A percentile compares a stretch with the other conserved stretches of the same genome.
Conservation (phyloP, 2,113 vertebrate genomes). For the Aldabrachelys gigantea region DNA sequence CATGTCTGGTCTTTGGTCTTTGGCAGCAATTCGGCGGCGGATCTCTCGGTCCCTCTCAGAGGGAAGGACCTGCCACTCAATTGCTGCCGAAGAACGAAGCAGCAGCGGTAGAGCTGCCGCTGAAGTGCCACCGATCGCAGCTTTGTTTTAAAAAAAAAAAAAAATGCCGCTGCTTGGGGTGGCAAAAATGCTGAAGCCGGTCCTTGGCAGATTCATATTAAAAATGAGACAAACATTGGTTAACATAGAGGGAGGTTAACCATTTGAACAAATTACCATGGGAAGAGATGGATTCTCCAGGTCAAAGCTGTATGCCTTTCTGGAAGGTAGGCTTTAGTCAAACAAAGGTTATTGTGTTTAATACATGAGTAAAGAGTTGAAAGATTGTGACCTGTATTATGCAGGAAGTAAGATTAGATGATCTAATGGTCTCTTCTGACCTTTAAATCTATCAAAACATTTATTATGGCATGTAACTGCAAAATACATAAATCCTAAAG, state of each 20-base stretch:
- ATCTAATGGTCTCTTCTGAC: not conserved
- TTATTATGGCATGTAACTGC: not conserved
- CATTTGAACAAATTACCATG: not conserved
- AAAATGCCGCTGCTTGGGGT: too few species aligned
- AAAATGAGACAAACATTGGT: not conserved
- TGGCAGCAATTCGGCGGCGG: too few species aligned
- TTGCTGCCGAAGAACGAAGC: too few species aligned
- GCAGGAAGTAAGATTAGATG: not conserved
- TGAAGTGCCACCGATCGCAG: too few species aligned
- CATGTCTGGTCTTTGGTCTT: too few species aligned
- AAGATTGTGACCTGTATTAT: not conserved
- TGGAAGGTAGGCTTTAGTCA: not conserved
- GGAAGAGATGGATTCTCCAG: fast-evolving
- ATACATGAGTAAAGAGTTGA: not conserved
- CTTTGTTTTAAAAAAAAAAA: too few species aligned
- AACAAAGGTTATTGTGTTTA: not conserved
- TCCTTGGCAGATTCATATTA: not conserved
- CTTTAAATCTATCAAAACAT: not conserved
- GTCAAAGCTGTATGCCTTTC: not conserved
- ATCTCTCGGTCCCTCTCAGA: too few species aligned
- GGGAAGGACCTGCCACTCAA: too few species aligned
- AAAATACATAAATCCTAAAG: not conserved
- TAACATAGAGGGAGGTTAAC: not conserved
- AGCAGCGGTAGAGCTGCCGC: too few species aligned
- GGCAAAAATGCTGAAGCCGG: too few species aligned